Evolutionary conservation across 2,113 vertebrate species (phyloP).

Genomic region (Tympanuchus pallidicinctus): DNA sequence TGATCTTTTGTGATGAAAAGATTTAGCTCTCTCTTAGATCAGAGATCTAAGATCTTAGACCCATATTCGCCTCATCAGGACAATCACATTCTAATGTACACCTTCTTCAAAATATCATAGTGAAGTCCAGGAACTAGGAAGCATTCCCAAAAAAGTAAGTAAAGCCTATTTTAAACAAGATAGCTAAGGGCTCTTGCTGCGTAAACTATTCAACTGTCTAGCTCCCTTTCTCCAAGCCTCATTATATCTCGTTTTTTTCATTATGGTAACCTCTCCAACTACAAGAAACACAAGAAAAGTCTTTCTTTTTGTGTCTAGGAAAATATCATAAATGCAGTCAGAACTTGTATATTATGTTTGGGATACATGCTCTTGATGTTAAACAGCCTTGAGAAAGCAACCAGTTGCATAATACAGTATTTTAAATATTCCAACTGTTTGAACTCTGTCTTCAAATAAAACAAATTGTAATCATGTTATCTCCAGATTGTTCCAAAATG

Average conservation of each 20-base stretch:
- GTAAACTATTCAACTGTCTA: background rate
- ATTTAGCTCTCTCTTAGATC: background rate
- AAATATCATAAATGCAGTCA: rapidly evolving
- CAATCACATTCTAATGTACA: background rate
- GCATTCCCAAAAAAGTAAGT: background rate
- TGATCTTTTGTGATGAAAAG: background rate
- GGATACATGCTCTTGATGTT: background rate
- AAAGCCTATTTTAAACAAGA: background rate
- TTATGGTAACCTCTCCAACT: background rate
- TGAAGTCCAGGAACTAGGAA: background rate
- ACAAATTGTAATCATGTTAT: background rate
- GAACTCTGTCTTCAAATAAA: background rate
- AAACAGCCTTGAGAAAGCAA: background rate
- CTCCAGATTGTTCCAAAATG: background rate
- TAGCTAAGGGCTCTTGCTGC: background rate
- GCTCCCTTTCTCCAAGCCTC: background rate
- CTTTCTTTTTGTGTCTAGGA: background rate
- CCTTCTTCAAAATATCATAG: background rate
- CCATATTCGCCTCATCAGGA: background rate
- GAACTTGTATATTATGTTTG: background rate
- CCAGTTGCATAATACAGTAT: background rate
- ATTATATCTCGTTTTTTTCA: background rate
- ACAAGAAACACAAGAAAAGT: background rate
- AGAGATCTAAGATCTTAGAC: background rate
- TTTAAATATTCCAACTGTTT: background rate